A percentile compares a stretch with the other conserved stretches of the same genome.
Evolutionary conservation across 2,888 invertebrate genomes (phyloP).

Genomic region (Nyleta sp.): DNA sequence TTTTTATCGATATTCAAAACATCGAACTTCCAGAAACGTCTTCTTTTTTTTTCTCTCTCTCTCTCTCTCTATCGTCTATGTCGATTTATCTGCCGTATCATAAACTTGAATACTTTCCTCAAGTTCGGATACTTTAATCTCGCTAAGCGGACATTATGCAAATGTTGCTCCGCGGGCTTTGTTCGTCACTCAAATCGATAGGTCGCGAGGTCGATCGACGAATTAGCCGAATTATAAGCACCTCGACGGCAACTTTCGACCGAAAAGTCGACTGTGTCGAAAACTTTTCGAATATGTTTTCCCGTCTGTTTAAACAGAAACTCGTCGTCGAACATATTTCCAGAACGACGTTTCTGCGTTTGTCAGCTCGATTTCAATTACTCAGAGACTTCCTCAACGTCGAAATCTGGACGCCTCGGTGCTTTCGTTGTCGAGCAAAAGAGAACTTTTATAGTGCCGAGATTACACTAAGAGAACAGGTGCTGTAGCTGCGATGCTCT

Average conservation of each 20-base stretch:
- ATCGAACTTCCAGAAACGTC: not conserved
- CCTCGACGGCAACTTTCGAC: not conserved
- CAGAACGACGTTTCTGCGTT: slow-evolving; percentile 41
- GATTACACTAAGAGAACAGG: slow-evolving; percentile 30
- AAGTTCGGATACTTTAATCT: slow-evolving; percentile 12
- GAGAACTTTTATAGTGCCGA: slow-evolving; percentile 32
- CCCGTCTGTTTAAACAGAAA: slow-evolving; percentile 11
- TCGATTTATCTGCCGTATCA: slow-evolving; percentile 9
- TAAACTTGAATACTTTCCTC: slow-evolving; percentile 3
- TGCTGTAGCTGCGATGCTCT: slow-evolving; percentile 3
- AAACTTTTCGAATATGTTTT: slow-evolving; percentile 32
- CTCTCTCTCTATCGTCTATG: too few relatives aligned
- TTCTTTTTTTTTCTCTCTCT: too few relatives aligned
- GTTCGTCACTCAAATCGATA: slow-evolving; percentile 8
- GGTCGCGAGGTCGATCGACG: not conserved
- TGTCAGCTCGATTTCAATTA: slow-evolving; percentile 60
- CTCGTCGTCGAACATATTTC: slow-evolving; percentile 16
- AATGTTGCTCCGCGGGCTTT: slow-evolving; percentile 2
- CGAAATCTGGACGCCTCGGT: slow-evolving; percentile 40
- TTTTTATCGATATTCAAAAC: slow-evolving; percentile 27
- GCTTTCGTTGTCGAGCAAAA: slow-evolving; percentile 48
- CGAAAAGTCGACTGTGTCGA: slow-evolving; percentile 14
- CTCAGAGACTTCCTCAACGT: slow-evolving; percentile 42
- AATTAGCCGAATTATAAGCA: slow-evolving; percentile 14
- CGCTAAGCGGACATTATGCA: slow-evolving; percentile 15